These are phyloP conservation scores for Amazona guildingii DNA, from an alignment of 2,113 vertebrate species.

Conservation along the genomic window DNA sequence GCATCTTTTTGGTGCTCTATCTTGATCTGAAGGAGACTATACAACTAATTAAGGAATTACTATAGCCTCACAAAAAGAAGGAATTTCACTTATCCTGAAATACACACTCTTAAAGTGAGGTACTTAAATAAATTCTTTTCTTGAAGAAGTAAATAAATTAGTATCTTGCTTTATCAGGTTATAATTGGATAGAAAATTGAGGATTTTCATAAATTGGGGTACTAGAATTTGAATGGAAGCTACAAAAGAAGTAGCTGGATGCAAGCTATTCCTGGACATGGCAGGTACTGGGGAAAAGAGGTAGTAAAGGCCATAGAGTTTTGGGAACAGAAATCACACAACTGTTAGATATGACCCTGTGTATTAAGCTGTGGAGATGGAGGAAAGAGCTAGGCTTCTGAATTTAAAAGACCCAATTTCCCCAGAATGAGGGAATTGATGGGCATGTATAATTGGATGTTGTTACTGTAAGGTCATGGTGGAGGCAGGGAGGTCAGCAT, in stretches of 20 bases:
- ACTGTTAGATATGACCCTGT: slow-evolving; percentile 23
- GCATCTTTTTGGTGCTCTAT: not conserved
- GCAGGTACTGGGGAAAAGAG: not conserved
- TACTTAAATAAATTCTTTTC: not conserved
- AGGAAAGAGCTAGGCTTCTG: not conserved
- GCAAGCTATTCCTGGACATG: not conserved
- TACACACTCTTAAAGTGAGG: not conserved
- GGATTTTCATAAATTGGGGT: not conserved
- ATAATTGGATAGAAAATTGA: not conserved
- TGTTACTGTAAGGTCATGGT: not conserved
- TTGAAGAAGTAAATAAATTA: not conserved
- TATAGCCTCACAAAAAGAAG: not conserved
- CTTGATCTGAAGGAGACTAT: not conserved
- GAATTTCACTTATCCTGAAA: not conserved
- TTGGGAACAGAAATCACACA: not conserved
- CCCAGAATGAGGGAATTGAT: slow-evolving; percentile 7
- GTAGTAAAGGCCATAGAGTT: not conserved
- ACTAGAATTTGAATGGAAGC: not conserved
- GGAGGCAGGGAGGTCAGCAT: not conserved
- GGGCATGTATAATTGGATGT: slow-evolving; percentile 49
- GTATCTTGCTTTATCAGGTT: not conserved
- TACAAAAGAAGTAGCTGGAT: not conserved
- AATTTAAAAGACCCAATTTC: slow-evolving; percentile 44
- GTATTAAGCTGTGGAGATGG: slow-evolving; percentile 15
- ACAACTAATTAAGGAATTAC: not conserved